Evolutionary conservation across 2,113 vertebrate species (phyloP).

Genomic region (Seriola dumerili): DNA sequence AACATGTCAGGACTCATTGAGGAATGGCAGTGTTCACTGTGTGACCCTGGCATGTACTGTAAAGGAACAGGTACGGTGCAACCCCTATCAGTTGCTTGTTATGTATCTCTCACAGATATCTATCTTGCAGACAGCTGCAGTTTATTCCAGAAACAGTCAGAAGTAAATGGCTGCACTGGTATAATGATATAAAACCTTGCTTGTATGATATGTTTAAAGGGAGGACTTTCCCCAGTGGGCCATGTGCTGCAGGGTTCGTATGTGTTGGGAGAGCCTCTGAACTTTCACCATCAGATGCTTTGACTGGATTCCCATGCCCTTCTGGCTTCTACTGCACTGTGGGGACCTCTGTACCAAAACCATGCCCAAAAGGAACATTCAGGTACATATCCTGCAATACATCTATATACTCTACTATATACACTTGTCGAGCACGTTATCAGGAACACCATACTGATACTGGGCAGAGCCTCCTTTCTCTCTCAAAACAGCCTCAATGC

Average conservation of each 20-base stretch:
- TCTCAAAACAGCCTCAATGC: neutral
- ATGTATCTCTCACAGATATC: neutral
- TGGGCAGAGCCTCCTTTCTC: too few relatives aligned
- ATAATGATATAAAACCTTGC: neutral
- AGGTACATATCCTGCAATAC: conserved; percentile 69
- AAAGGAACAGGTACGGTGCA: conserved; percentile 76
- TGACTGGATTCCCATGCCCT: conserved; percentile 80
- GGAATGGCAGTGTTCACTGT: conserved; percentile 75
- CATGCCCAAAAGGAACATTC: conserved; percentile 85
- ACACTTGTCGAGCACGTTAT: neutral
- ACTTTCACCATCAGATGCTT: conserved; percentile 84
- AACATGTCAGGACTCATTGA: conserved; percentile 79
- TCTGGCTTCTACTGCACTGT: conserved; percentile 76
- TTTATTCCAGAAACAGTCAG: neutral
- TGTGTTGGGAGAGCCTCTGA: conserved; percentile 88
- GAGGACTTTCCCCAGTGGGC: conserved; percentile 84
- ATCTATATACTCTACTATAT: neutral
- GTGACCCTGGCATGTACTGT: conserved; percentile 85
- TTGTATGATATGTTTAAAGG: conserved; percentile 64
- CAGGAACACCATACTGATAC: neutral
- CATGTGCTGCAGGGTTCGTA: conserved; percentile 89
- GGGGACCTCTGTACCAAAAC: conserved; percentile 75
- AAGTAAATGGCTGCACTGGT: neutral
- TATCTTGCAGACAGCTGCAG: neutral
- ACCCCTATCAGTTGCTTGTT: neutral